These are phyloP conservation scores for Cnemophilus loriae DNA, from an alignment of 2,113 vertebrate genomes.

Conservation along the genomic window DNA sequence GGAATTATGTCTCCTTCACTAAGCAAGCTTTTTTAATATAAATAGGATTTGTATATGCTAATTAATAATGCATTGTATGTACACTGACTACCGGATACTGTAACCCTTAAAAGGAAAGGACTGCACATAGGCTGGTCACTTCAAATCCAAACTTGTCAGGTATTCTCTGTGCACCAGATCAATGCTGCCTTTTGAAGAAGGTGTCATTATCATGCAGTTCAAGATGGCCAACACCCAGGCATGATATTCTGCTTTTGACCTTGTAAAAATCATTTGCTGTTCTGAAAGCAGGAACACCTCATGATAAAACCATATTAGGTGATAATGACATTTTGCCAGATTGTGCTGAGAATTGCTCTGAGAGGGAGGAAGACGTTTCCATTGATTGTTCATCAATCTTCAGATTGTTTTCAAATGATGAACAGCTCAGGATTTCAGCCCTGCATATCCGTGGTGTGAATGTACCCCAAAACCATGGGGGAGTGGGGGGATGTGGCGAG, in stretches of 20 bases:
- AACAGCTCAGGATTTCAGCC: background rate
- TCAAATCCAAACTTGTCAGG: background rate
- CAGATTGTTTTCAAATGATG: background rate
- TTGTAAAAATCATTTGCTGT: constrained; percentile 27
- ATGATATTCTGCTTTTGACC: constrained; percentile 21
- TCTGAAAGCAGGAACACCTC: constrained; percentile 7
- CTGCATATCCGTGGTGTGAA: background rate
- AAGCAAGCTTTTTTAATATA: constrained; percentile 55
- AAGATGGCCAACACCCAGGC: background rate
- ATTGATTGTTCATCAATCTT: constrained; percentile 52
- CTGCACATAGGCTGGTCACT: background rate
- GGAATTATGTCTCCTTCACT: constrained; percentile 41
- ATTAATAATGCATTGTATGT: constrained; percentile 50
- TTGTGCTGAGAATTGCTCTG: constrained; percentile 29
- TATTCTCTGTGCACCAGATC: background rate
- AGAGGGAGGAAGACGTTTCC: background rate
- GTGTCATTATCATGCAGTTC: background rate
- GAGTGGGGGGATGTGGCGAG: rapidly evolving
- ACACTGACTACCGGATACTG: background rate
- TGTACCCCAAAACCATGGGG: rapidly evolving
- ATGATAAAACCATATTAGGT: constrained; percentile 4
- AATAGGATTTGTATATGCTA: constrained; percentile 48
- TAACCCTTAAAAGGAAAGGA: background rate
- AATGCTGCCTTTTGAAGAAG: background rate
- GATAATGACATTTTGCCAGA: constrained; percentile 45